Evolutionary conservation across 2,113 vertebrate species (phyloP).

Genomic region (Brachionichthys hirsutus): DNA sequence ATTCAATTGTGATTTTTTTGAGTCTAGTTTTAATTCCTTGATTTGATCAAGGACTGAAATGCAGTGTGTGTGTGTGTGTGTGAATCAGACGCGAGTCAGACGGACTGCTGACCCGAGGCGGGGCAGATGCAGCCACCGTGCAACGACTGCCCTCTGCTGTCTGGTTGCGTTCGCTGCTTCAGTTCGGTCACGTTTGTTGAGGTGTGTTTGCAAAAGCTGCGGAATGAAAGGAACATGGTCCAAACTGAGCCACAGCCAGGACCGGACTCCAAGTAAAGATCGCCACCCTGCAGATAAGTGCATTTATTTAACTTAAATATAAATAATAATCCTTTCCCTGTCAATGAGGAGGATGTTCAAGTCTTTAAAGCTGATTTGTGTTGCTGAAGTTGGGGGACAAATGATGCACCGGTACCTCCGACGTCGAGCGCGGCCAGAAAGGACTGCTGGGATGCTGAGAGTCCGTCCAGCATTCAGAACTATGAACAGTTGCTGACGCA

Average conservation of each 20-base stretch:
- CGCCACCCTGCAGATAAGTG: not conserved
- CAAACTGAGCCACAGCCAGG: not conserved
- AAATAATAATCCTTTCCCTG: not conserved
- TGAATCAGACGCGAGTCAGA: too few species aligned
- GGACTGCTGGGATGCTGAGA: conserved; percentile 15
- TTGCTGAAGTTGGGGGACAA: conserved; percentile 17
- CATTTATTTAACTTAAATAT: not conserved
- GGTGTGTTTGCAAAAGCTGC: conserved; percentile 9
- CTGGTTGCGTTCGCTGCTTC: conserved; percentile 3
- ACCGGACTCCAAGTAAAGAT: too few species aligned
- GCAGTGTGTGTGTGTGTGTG: too few species aligned
- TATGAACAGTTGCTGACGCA: conserved; percentile 46
- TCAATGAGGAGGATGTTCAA: not conserved
- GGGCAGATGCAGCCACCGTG: not conserved
- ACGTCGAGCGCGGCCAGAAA: conserved; percentile 13
- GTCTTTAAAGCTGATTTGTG: conserved; percentile 19
- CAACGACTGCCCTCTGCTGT: conserved; percentile 69
- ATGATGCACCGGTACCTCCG: conserved; percentile 22
- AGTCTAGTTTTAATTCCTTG: too few species aligned
- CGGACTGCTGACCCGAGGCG: too few species aligned
- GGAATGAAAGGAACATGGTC: not conserved
- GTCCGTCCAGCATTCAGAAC: conserved; percentile 47
- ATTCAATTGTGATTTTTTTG: too few species aligned
- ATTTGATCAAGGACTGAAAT: too few species aligned
- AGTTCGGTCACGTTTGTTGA: conserved; percentile 6